These are phyloP conservation scores for Triops cancriformis DNA, from an alignment of 1,140 invertebrate species.

Conservation along the genomic window DNA sequence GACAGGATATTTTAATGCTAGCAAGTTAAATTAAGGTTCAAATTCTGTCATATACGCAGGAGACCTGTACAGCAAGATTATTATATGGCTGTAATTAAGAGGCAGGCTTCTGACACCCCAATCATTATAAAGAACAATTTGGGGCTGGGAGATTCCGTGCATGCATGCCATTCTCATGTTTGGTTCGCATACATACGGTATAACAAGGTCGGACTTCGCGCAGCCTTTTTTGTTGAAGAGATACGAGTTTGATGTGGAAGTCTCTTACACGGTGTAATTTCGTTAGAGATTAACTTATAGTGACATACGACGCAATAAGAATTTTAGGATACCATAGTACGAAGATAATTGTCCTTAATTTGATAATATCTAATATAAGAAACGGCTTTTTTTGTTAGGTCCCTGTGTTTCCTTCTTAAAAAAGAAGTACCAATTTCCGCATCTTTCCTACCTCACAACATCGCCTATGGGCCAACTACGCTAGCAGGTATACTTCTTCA, in stretches of 20 bases:
- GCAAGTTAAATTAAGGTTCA: neutral
- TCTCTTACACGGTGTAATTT: too few relatives aligned
- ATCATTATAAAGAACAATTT: slow-evolving; percentile 11
- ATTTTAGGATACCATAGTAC: neutral
- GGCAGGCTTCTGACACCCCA: slow-evolving; percentile 11
- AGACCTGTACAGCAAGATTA: neutral
- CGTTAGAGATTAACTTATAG: too few relatives aligned
- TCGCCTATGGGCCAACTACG: neutral
- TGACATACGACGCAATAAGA: too few relatives aligned
- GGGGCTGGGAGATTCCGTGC: neutral
- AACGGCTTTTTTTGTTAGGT: neutral
- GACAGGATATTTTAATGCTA: neutral
- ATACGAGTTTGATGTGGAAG: too few relatives aligned
- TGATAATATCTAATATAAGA: neutral
- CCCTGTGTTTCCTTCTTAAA: neutral
- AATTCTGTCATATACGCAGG: neutral
- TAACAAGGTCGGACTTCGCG: too few relatives aligned
- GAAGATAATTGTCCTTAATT: neutral
- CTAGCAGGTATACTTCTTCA: neutral
- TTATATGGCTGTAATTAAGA: neutral
- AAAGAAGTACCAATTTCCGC: neutral
- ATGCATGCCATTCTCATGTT: neutral
- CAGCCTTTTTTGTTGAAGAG: too few relatives aligned
- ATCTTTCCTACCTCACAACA: neutral
- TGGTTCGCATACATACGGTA: neutral